Evolutionary conservation across 23 tunicate genomes (phyloP).

Genomic region (Pegea sp.): DNA sequence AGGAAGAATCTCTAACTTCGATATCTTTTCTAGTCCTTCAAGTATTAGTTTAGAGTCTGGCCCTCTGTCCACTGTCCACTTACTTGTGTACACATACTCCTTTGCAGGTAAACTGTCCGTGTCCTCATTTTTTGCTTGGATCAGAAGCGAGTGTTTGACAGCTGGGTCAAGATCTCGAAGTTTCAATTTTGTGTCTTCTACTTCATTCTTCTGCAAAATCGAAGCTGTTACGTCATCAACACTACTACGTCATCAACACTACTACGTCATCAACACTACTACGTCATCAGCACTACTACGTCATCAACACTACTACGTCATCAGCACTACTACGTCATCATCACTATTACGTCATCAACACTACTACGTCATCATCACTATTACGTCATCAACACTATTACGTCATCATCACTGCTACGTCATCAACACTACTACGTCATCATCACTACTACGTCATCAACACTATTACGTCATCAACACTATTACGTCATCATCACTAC

Average conservation of each 20-base stretch:
- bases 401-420: background rate
- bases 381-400: background rate
- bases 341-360: no score
- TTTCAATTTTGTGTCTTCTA: constrained; percentile 1
- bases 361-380: no score
- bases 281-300: no score
- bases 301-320: no score
- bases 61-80: background rate
- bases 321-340: no score
- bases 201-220: constrained; percentile 3
- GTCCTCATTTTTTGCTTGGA: constrained; percentile 30
- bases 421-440: background rate
- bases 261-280: no score
- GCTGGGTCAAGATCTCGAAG: constrained; percentile 25
- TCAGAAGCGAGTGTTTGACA: constrained; percentile 13
- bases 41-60: background rate
- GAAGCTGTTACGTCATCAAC: no score
- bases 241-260: no score
- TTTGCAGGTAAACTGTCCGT: constrained; percentile 45
- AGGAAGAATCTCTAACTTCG: constrained; percentile 24
- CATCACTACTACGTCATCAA: background rate
- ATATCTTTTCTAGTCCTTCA: constrained; percentile 27
- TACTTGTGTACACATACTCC: constrained; percentile 54
- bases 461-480: constrained; percentile 10
- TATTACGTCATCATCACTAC: constrained; percentile 3